Conservation (phyloP, 2,113 vertebrate genomes). For the Callocephalon fimbriatum region DNA sequence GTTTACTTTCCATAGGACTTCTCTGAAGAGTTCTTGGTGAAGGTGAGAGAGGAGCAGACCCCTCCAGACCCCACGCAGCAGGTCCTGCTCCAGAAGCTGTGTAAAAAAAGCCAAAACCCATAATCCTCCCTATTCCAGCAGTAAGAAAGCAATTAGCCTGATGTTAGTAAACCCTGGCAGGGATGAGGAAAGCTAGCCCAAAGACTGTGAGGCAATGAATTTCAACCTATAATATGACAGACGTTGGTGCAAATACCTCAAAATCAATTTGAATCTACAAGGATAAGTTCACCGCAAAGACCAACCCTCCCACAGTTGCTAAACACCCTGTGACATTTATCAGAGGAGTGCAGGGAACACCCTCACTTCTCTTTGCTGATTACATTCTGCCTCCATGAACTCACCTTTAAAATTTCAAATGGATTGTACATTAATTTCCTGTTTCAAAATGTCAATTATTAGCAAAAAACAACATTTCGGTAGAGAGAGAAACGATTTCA, state of each 20-base stretch:
- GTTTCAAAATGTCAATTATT: neutral
- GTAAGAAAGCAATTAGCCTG: neutral
- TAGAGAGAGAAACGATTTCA: neutral
- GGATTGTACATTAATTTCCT: neutral
- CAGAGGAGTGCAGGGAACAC: neutral
- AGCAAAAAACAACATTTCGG: neutral
- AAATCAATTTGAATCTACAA: neutral
- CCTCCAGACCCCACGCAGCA: neutral
- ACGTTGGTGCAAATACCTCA: neutral
- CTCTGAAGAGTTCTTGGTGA: neutral
- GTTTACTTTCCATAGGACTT: neutral
- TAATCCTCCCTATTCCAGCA: neutral
- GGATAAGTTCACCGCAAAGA: neutral
- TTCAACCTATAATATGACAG: neutral
- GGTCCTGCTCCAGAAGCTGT: neutral
- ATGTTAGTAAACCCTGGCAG: neutral
- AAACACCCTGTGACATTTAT: neutral
- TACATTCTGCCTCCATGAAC: neutral
- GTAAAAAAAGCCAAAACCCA: neutral
- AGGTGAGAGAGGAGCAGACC: neutral
- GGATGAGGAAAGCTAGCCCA: neutral
- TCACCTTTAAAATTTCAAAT: neutral
- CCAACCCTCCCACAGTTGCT: accelerated
- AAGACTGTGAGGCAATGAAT: neutral
- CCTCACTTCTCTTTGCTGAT: neutral